Evolutionary conservation across 2,797 vertebrate species (phyloP), one percentile per base, ranked within the genome.

Genomic region (Cephalopachus bancanus): DNA sequence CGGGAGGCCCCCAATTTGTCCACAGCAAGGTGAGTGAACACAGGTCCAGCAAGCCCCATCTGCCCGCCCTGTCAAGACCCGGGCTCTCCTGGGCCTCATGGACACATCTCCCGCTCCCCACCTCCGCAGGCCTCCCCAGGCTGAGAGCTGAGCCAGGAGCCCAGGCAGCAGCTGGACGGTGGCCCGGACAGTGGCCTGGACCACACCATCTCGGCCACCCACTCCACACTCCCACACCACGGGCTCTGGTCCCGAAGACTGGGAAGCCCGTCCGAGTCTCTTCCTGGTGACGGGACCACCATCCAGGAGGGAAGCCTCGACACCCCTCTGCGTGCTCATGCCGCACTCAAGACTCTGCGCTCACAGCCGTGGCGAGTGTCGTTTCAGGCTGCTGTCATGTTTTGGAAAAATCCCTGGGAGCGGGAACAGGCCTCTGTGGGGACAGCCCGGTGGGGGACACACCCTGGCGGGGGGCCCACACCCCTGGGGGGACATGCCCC

Each of bases 381-480:
- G 74, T 10, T 28, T 8, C 0, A 0, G 17, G 16, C 10, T 12
- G 26, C 30, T 51, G 10, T 10, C 84, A 19, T 28, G 4, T 30
- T 80, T 14, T 22, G 65, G 86, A 92, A 3, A 83, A 69, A 14
- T 33, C 9, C 33, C 57, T 19, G 15, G 15, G 51, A 55, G 1
- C 7, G 11, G 12, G 11, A 10, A 37, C 37, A 37, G 37, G 37
- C 37, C 37, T 37, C 37, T 37, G 37, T 37, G 37, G 37, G 37
- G 37, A 37, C 37, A 37, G 37, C 37, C 37, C 37, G 37, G 37
- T 37, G 37, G 37, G 37, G 37, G 37, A 37, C 37, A 37, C 37
- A 37, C 37, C 37, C 37, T n/a, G n/a, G n/a, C n/a, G n/a, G n/a
- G n/a, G n/a, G n/a, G n/a, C n/a, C n/a, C 37, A 37, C 37, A 37